These are phyloP conservation scores for Napeogenes sylphis DNA, from an alignment of 2,888 invertebrate species.

Conservation along the genomic window DNA sequence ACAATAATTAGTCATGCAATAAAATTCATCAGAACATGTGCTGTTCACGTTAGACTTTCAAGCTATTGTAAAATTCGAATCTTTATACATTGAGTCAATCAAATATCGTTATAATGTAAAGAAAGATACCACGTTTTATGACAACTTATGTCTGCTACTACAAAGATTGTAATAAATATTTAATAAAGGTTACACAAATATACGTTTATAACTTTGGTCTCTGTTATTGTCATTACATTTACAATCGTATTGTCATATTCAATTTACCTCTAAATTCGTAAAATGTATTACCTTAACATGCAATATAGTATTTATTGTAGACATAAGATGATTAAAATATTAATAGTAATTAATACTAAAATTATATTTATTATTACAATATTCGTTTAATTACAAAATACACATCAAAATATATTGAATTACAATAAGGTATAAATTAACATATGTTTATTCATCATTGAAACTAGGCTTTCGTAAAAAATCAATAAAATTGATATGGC, in stretches of 20 bases:
- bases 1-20: conserved; percentile 16
- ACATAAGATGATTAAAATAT: conserved; percentile 1
- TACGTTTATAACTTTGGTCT: conserved; percentile 49
- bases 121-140: not conserved
- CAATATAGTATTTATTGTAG: conserved; percentile 6
- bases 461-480: not conserved
- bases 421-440: conserved; percentile 5
- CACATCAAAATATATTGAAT: conserved; percentile 6
- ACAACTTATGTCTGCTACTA: not conserved
- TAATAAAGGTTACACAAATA: conserved; percentile 30
- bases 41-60: too few species aligned
- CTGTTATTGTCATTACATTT: conserved; percentile 56
- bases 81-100: too few species aligned
- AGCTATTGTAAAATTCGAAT: too few species aligned
- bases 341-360: not conserved
- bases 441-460: not conserved
- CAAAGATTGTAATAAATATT: conserved; percentile 10
- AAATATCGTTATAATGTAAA: too few species aligned
- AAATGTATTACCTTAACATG: conserved; percentile 11
- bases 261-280: conserved; percentile 33
- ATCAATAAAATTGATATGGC: conserved; percentile 51
- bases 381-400: not conserved
- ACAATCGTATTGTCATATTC: conserved; percentile 53
- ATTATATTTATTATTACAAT: not conserved
- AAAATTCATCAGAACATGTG: too few species aligned